phyloP scores from a whole-genome alignment of 2,888 invertebrate species.

The Platerodrilus igneus region DNA sequence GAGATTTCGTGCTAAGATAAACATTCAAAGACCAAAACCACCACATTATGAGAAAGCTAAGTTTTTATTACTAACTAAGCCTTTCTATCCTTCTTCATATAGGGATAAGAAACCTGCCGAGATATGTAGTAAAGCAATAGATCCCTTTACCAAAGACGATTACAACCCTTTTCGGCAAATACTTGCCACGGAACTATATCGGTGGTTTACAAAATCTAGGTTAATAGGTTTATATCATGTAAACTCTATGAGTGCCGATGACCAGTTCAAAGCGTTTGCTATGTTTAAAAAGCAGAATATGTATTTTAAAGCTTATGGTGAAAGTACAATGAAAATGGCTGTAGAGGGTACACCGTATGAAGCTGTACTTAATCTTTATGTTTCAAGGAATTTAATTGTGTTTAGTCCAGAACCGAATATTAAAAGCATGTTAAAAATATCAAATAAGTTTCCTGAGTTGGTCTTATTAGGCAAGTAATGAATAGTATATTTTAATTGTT shows the following conservation, averaged over 20 bases:
- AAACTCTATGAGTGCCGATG: conserved; percentile 65
- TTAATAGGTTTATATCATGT: conserved; percentile 68
- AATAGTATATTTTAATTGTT: neutral
- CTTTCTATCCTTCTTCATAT: conserved; percentile 53
- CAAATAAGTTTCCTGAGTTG: conserved; percentile 67
- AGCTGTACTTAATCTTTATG: conserved; percentile 59
- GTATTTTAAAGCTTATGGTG: conserved; percentile 63
- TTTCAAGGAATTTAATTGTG: conserved; percentile 61
- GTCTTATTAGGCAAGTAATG: conserved; percentile 59
- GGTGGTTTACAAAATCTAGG: conserved; percentile 67
- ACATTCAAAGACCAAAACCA: conserved; percentile 67
- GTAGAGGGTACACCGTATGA: conserved; percentile 65
- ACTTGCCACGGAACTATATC: conserved; percentile 64
- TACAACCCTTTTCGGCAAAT: conserved; percentile 70
- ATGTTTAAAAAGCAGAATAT: conserved; percentile 63
- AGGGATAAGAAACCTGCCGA: conserved; percentile 48
- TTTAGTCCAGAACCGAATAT: conserved; percentile 66
- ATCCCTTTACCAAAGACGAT: conserved; percentile 35
- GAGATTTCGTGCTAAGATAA: conserved; percentile 71
- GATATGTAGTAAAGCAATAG: conserved; percentile 50
- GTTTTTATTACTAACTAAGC: conserved; percentile 61
- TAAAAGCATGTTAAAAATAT: conserved; percentile 57
- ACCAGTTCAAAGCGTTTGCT: conserved; percentile 60
- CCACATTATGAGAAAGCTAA: conserved; percentile 67
- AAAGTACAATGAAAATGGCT: conserved; percentile 61